Evolutionary conservation across 2,888 invertebrate species (phyloP).

Genomic region (Sinotaia quadrata): DNA sequence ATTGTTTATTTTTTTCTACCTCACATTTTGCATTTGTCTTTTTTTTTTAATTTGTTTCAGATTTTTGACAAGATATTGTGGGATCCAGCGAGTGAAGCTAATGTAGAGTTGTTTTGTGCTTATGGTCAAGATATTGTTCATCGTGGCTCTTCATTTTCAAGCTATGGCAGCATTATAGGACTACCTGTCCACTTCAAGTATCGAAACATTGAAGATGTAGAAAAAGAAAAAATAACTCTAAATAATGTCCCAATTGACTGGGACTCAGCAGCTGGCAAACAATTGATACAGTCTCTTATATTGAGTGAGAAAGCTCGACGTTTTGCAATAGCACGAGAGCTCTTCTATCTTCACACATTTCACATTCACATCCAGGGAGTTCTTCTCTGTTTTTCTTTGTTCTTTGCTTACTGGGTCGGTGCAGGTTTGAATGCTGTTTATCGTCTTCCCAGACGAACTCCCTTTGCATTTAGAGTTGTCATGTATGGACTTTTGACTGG

Average conservation of each 20-base stretch:
- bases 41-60: constrained; percentile 25
- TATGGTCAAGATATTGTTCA: constrained; percentile 83
- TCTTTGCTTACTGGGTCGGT: constrained; percentile 72
- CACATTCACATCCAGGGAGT: constrained; percentile 77
- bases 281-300: constrained; percentile 79
- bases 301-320: constrained; percentile 85
- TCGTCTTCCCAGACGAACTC: constrained; percentile 75
- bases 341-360: constrained; percentile 78
- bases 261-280: constrained; percentile 78
- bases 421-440: constrained; percentile 75
- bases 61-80: constrained; percentile 31
- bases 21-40: background rate
- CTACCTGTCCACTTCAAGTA: constrained; percentile 83
- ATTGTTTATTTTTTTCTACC: background rate
- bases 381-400: constrained; percentile 72
- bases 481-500: constrained; percentile 77
- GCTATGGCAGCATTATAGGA: constrained; percentile 81
- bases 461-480: constrained; percentile 73
- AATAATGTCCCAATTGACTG: constrained; percentile 77
- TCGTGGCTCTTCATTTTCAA: constrained; percentile 77
- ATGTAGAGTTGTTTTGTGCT: constrained; percentile 78
- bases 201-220: constrained; percentile 75
- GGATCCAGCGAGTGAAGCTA: constrained; percentile 29
- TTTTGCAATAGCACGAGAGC: constrained; percentile 85
- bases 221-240: constrained; percentile 75